Percentiles rank a stretch among this genome's conserved stretches.
Conservation (phyloP, 35 echinoderm and acorn worm genomes). For the Anneissia japonica region DNA sequence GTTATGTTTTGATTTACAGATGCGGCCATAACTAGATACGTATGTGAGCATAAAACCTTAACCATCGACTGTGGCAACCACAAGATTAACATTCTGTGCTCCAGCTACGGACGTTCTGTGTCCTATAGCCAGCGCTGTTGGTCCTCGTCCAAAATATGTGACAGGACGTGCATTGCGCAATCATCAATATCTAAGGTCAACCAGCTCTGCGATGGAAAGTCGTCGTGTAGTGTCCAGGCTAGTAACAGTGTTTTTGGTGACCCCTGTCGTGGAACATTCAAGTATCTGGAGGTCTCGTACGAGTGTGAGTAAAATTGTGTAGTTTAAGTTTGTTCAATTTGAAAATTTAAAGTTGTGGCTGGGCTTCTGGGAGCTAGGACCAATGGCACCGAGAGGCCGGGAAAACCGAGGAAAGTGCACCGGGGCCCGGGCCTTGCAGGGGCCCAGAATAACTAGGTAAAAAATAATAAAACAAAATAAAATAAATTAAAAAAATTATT, state of each 20-base stretch:
- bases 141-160: background rate
- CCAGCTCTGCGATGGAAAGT: background rate
- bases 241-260: conserved; percentile 24
- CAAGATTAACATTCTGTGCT: background rate
- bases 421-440: too few relatives aligned
- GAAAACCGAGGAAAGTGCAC: too few relatives aligned
- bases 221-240: background rate
- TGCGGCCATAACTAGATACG: background rate
- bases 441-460: too few relatives aligned
- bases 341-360: too few relatives aligned
- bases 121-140: background rate
- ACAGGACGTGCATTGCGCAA: too few relatives aligned
- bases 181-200: background rate
- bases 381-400: too few relatives aligned
- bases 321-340: too few relatives aligned
- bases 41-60: background rate
- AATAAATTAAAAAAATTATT: too few relatives aligned
- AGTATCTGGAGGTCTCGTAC: conserved; percentile 25
- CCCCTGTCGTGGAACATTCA: conserved; percentile 25
- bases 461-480: too few relatives aligned
- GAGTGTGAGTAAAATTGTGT: background rate
- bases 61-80: background rate
- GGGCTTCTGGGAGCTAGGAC: too few relatives aligned
- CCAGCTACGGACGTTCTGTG: background rate
- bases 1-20: background rate